Evolutionary conservation across 2,888 invertebrate species (phyloP).

Genomic region (Rhagonycha fulva): DNA sequence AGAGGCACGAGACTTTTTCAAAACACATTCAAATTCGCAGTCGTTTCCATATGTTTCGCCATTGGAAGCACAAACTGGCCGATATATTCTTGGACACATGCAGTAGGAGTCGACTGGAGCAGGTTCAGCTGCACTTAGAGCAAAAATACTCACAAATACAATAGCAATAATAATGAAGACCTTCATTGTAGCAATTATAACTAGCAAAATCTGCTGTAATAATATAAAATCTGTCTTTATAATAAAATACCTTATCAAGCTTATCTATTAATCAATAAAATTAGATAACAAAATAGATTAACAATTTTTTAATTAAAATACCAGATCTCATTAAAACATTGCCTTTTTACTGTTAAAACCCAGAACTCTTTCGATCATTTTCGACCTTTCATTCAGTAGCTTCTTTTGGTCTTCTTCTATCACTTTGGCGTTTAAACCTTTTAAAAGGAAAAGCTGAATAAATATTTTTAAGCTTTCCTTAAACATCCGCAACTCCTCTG

Average conservation of each 20-base stretch:
- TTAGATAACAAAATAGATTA: not conserved
- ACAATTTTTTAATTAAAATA: not conserved
- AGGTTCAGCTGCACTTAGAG: not conserved
- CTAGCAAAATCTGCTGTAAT: not conserved
- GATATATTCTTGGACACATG: conserved; percentile 53
- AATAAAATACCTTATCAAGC: not conserved
- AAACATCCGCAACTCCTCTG: conserved; percentile 77
- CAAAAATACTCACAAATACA: not conserved
- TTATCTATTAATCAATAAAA: not conserved
- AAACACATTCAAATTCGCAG: conserved; percentile 55
- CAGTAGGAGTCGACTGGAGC: conserved; percentile 40
- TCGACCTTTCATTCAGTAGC: conserved; percentile 62
- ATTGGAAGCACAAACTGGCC: conserved; percentile 56
- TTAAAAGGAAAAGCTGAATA: conserved; percentile 83
- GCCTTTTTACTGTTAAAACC: conserved; percentile 24
- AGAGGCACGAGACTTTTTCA: conserved; percentile 21
- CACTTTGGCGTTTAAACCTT: conserved; percentile 61
- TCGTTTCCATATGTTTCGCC: conserved; percentile 51
- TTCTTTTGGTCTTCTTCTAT: conserved; percentile 55
- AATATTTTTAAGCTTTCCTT: conserved; percentile 84
- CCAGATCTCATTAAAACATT: conserved; percentile 1
- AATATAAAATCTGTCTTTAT: not conserved
- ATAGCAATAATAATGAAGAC: not conserved
- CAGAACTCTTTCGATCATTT: conserved; percentile 70
- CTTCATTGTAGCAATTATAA: conserved; percentile 5